Evolutionary conservation across 1,140 invertebrate genomes (phyloP), one percentile per base, ranked within the genome.

Genomic region (Drosophila nasuta): DNA sequence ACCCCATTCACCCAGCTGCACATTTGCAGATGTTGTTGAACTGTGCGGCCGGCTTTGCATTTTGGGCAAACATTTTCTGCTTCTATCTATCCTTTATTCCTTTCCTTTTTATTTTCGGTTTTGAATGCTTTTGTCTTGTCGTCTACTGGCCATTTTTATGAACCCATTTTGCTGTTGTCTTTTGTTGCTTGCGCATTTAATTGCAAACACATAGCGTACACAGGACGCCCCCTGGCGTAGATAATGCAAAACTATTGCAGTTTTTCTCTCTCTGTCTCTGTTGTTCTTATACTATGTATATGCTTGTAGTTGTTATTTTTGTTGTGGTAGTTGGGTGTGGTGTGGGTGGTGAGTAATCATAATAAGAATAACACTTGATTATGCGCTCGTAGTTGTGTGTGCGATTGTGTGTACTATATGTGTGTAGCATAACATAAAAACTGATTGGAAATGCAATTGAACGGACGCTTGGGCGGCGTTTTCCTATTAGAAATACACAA

Each of bases 381-480:
- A 52, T 33, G 28, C 51, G 35, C 35, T 10, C 10, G 13, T 33
- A 35, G 57, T 51, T 35, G 38, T 57, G 52, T 68, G 11, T 58
- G 60, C 59, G 54, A 56, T 49, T 78, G 33, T 74, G 15, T 56
- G 66, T 56, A n/a, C n/a, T n/a, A n/a, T n/a, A 11, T 35, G 38
- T 58, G 15, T 49, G 62, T 48, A 67, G 74, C 73, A 88, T 67
- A 89, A 88, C 73, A 88, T 67, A 89, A 88, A 88, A 88, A 85
- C 81, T 88, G 85, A 88, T 89, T 88, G 85, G 65, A 88, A 88
- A 79, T 88, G 81, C 85, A 88, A 89, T 89, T 85, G 85, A 68
- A 87, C 76, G 82, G 75, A 89, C 77, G 83, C 80, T 77, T 83
- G 85, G 83, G 67, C 68, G 79, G 77, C 85, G 59, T 85, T 85